These are phyloP conservation scores for Phrynosoma platyrhinos DNA, from an alignment of 2,113 vertebrate genomes.

Conservation along the genomic window DNA sequence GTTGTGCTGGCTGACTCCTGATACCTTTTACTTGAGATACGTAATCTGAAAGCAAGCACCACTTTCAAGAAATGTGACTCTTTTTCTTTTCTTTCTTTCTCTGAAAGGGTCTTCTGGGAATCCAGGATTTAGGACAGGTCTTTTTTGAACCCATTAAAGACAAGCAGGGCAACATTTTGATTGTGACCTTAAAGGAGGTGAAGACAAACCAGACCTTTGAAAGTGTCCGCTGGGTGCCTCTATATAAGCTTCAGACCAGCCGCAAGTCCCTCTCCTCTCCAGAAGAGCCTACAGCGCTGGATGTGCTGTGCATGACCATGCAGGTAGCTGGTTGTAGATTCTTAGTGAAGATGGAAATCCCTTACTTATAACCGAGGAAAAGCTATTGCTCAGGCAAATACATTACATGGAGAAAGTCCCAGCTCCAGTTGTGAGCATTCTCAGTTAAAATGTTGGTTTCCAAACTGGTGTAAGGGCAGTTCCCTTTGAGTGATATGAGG, in stretches of 20 bases:
- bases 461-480: neutral
- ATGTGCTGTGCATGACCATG: conserved; percentile 86
- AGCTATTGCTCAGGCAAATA: neutral
- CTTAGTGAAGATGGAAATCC: neutral
- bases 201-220: conserved; percentile 82
- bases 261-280: conserved; percentile 89
- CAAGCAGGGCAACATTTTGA: conserved; percentile 90
- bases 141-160: conserved; percentile 91
- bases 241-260: conserved; percentile 87
- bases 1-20: neutral
- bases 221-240: conserved; percentile 85
- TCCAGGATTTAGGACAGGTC: conserved; percentile 88
- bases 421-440: neutral
- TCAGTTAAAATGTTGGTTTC: neutral
- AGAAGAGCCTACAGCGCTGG: conserved; percentile 88
- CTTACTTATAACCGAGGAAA: neutral
- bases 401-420: neutral
- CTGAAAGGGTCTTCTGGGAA: conserved; percentile 85
- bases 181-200: conserved; percentile 89
- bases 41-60: too few species aligned
- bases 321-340: conserved; percentile 73
- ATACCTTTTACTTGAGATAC: too few species aligned
- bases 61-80: accelerated
- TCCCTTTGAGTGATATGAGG: too few species aligned
- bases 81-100: neutral